Evolutionary conservation across 2,888 invertebrate genomes (phyloP).

Genomic region (Parthenolecanium corni): DNA sequence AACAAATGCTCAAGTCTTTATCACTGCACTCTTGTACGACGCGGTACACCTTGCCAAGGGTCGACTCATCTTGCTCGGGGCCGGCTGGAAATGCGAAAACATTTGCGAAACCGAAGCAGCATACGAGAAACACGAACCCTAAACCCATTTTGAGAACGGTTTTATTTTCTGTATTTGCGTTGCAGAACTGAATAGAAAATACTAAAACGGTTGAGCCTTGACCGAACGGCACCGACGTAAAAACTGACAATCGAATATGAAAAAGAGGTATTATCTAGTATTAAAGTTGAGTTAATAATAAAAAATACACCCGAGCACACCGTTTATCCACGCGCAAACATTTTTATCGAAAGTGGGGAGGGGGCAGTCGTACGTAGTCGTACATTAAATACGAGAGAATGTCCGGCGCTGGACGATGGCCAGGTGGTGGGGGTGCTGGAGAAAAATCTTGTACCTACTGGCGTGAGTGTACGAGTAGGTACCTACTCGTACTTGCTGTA

Average conservation of each 20-base stretch:
- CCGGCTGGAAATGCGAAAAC: constrained; percentile 25
- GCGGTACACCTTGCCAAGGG: constrained; percentile 50
- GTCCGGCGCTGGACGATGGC: neutral
- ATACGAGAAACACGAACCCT: constrained; percentile 21
- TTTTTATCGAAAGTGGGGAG: neutral
- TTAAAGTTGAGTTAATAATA: constrained; percentile 25
- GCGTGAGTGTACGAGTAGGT: no score
- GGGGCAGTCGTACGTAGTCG: neutral
- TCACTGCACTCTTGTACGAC: constrained; percentile 60
- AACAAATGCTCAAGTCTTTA: constrained; percentile 55
- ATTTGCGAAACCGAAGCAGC: constrained; percentile 26
- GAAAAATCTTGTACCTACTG: no score
- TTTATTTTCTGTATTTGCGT: constrained; percentile 2
- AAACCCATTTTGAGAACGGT: constrained; percentile 28
- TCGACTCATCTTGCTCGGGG: constrained; percentile 30
- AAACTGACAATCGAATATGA: constrained; percentile 20
- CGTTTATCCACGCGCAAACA: constrained; percentile 26
- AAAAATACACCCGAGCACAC: constrained; percentile 15
- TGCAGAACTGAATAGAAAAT: neutral
- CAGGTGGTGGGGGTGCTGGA: neutral
- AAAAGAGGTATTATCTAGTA: constrained; percentile 24
- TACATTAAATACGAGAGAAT: constrained; percentile 13
- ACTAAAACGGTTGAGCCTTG: constrained; percentile 10
- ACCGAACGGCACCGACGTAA: constrained; percentile 26
- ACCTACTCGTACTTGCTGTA: no score